phyloP scores from a whole-genome alignment of 1,140 invertebrate genomes.

The Venturia canescens region DNA sequence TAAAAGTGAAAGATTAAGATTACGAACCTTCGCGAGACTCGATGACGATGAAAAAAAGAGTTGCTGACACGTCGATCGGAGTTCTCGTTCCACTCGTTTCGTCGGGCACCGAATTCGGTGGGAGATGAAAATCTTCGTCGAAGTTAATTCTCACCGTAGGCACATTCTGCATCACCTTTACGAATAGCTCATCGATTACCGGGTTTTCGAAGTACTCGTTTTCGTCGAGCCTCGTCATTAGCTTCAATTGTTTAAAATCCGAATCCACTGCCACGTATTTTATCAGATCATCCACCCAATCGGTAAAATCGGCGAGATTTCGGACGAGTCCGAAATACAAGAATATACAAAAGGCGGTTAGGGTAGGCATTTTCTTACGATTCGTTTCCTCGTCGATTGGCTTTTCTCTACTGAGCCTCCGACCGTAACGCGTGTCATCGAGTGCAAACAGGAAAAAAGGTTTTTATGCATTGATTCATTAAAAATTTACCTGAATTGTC shows the following conservation, averaged over 20 bases:
- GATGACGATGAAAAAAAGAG: no score
- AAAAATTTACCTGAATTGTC: no score
- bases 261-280: neutral
- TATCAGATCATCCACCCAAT: slow-evolving; percentile 2
- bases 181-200: neutral
- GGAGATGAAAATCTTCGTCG: neutral
- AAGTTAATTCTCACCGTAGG: neutral
- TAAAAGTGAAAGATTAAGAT: no score
- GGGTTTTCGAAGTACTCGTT: neutral
- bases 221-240: neutral
- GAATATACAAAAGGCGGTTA: neutral
- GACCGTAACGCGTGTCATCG: no score
- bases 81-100: no score
- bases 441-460: no score
- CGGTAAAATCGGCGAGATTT: neutral
- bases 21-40: no score
- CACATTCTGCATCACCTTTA: neutral
- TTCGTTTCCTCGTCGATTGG: no score
- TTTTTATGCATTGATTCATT: no score
- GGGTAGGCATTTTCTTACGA: no score
- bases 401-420: no score
- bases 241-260: neutral
- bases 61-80: no score
- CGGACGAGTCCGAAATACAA: neutral
- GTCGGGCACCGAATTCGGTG: neutral